Evolutionary conservation across 2,888 invertebrate species (phyloP).

Genomic region (Bruchidius siliquastri): DNA sequence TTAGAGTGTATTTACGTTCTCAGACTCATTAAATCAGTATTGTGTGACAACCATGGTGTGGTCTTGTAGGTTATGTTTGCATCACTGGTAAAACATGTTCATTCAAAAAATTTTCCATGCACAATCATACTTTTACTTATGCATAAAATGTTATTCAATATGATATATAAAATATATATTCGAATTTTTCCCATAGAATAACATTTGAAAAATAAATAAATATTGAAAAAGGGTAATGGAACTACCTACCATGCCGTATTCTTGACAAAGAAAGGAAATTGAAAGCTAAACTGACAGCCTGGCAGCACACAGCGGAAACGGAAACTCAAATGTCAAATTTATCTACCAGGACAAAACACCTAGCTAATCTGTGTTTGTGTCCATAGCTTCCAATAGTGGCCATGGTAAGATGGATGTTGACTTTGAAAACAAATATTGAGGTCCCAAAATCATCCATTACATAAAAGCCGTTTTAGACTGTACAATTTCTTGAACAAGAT

Average conservation of each 20-base stretch:
- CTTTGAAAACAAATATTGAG: too few relatives aligned
- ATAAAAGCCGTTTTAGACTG: too few relatives aligned
- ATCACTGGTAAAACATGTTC: constrained; percentile 16
- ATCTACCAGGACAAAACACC: too few relatives aligned
- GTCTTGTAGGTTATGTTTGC: constrained; percentile 23
- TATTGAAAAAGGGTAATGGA: constrained; percentile 10
- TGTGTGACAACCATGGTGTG: constrained; percentile 43
- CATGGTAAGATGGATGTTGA: too few relatives aligned
- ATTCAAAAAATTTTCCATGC: neutral
- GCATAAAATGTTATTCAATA: too few relatives aligned
- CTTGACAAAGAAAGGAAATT: constrained; percentile 33
- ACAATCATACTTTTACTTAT: too few relatives aligned
- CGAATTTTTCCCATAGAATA: neutral
- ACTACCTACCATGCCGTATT: constrained; percentile 46
- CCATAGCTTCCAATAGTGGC: too few relatives aligned
- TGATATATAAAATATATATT: neutral
- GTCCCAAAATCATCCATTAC: too few relatives aligned
- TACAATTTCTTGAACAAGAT: too few relatives aligned
- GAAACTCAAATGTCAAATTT: too few relatives aligned
- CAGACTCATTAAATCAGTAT: constrained; percentile 61
- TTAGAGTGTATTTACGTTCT: constrained; percentile 10
- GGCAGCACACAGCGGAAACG: constrained; percentile 28
- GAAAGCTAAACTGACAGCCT: too few relatives aligned
- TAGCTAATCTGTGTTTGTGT: too few relatives aligned
- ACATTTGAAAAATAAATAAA: constrained; percentile 1